phyloP scores from a whole-genome alignment of 1,140 invertebrate genomes.

The Portunus trituberculatus region DNA sequence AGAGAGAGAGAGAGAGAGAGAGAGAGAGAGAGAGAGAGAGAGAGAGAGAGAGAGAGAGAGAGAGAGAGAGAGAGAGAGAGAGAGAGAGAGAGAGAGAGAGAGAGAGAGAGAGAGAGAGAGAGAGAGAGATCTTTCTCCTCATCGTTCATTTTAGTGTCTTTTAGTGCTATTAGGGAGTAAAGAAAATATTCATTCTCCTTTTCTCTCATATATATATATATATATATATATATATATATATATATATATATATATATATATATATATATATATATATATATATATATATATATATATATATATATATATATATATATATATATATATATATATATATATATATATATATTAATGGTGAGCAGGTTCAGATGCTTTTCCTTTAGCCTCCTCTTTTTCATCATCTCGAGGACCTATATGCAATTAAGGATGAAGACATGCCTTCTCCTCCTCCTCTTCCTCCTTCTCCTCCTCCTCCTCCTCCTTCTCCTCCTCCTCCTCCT shows the following conservation, averaged over 20 bases:
- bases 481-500: not conserved
- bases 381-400: not conserved
- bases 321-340: not conserved
- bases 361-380: not conserved
- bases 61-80: no score
- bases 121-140: no score
- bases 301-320: not conserved
- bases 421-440: not conserved
- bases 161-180: no score
- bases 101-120: no score
- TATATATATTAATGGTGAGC: not conserved
- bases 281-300: not conserved
- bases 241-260: not conserved
- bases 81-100: no score
- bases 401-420: not conserved
- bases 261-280: not conserved
- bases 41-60: no score
- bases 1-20: no score
- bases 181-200: no score
- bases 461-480: not conserved
- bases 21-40: no score
- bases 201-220: no score
- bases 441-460: slow-evolving; percentile 15
- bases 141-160: no score
- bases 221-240: not conserved